Base-by-base conservation (phyloP, 2,888 invertebrate genomes). In the Diaperis boleti region DNA sequence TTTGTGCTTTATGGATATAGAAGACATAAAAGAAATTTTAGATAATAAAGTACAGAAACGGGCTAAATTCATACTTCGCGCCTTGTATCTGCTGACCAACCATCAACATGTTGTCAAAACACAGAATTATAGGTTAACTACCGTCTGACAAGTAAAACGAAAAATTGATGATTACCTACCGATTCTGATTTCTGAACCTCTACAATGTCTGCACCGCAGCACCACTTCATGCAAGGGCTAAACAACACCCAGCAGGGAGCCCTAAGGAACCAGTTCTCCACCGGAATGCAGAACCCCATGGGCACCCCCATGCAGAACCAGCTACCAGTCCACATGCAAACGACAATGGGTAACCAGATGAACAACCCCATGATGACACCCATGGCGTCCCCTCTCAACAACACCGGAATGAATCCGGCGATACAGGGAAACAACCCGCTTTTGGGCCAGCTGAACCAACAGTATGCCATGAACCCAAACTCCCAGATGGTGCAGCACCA, bases 211-310 rank as follows among this genome's bases (percentile, higher is more conserved):
- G 90, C 89, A 2, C 89, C 89, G 73, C 89, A 89, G 29, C 90
- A 91, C 77, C 89, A 89, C 75, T 91, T 89, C 73, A 87, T 89
- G 68, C 85, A 88, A 14, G 89, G 88, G 65, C 87, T 90, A 72
- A 87, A 87, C 70, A 88, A 85, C 64, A 78, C 83, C 31, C 88
- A 87, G 72, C 83, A 85, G 59, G 85, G 84, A 10, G 82, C 85
- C 1, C 88, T 89, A 87, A 81, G 89, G 61, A 83, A 84, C 15
- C 89, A 89, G 61, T 89, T 89, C 72, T 88, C 86, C 11, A 83
- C 84, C 1, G n/a, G 47, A 15, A 88, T 89, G 85, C 85, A 84
- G 57, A 74, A 71, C 62, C 79, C 78, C 70, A 71, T 75, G 65
- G 70, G 72, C 10, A 63, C 68, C 11, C 71, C 71, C 26, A 72